Evolutionary conservation across 1,140 invertebrate species (phyloP).

Genomic region (Artemia franciscana): DNA sequence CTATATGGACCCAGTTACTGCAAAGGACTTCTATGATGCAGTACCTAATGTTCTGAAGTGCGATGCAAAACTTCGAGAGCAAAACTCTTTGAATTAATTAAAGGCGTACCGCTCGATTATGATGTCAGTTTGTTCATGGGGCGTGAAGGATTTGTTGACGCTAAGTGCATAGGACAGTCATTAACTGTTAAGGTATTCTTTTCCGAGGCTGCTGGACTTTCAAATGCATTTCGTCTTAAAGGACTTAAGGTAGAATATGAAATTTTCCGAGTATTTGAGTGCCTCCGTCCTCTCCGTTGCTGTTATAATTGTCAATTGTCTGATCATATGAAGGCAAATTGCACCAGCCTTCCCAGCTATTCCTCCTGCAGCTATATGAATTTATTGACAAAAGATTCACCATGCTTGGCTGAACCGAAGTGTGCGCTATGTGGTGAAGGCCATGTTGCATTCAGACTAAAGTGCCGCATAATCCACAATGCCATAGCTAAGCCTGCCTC

Average conservation of each 20-base stretch:
- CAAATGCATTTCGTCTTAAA: background rate
- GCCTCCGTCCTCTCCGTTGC: background rate
- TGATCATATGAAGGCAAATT: background rate
- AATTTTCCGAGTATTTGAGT: background rate
- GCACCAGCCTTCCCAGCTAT: background rate
- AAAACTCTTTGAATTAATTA: background rate
- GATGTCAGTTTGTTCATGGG: background rate
- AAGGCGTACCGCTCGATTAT: background rate
- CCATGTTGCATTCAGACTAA: background rate
- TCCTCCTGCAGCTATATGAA: background rate
- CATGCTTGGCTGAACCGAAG: background rate
- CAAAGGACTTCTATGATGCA: background rate
- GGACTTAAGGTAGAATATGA: background rate
- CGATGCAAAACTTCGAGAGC: background rate
- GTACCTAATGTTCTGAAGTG: background rate
- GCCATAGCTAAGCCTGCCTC: background rate
- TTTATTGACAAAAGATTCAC: background rate
- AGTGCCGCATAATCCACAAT: background rate
- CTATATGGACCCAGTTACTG: background rate
- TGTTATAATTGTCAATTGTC: background rate
- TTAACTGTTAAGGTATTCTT: background rate
- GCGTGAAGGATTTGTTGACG: background rate
- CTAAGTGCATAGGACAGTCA: background rate
- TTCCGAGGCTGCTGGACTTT: background rate
- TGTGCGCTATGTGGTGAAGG: background rate